phyloP scores from a whole-genome alignment of 2,113 vertebrate species.

The Nothocercus nigrocapillus region DNA sequence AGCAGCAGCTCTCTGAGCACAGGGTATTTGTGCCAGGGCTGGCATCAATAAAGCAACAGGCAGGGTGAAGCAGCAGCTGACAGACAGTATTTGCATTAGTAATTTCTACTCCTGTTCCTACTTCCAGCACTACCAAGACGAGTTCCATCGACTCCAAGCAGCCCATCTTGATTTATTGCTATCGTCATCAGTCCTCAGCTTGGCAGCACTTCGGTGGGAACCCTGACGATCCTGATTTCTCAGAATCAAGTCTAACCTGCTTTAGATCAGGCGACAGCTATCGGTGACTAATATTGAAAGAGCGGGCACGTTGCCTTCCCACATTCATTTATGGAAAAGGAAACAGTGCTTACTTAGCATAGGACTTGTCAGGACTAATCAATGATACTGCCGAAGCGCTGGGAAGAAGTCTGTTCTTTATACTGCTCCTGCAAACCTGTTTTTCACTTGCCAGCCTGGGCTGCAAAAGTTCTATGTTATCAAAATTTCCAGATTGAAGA shows the following conservation, averaged over 20 bases:
- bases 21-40: background rate
- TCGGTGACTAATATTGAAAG: background rate
- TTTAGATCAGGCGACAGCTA: background rate
- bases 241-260: constrained; percentile 20
- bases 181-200: background rate
- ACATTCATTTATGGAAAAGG: background rate
- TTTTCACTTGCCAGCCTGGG: background rate
- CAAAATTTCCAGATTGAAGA: background rate
- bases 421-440: background rate
- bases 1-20: background rate
- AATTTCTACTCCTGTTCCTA: background rate
- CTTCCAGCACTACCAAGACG: background rate
- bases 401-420: background rate
- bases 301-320: background rate
- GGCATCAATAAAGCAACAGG: background rate
- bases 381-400: background rate
- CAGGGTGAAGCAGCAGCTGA: background rate
- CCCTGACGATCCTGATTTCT: background rate
- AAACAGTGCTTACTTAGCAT: background rate
- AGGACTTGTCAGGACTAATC: background rate
- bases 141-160: background rate
- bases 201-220: constrained; percentile 31
- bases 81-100: background rate
- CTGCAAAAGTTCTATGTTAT: background rate
- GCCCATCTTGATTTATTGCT: constrained; percentile 31